Evolutionary conservation across 2,797 vertebrate species (phyloP).

Genomic region (Jordanella pulchra): DNA sequence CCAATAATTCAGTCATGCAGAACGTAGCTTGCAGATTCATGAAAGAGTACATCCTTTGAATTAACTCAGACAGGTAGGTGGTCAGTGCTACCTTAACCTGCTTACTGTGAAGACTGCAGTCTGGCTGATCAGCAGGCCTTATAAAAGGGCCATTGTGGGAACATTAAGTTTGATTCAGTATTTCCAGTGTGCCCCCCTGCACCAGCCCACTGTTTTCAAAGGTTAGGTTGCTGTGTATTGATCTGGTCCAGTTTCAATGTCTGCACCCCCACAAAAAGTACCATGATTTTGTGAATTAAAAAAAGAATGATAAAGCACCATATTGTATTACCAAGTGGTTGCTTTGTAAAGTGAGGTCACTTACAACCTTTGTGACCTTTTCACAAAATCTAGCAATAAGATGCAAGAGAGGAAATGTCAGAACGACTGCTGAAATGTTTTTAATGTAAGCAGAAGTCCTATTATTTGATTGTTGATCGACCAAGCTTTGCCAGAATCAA

Average conservation of each 20-base stretch:
- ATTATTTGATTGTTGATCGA: too few species aligned
- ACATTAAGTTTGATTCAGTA: background rate
- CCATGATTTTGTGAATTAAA: too few species aligned
- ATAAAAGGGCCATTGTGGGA: background rate
- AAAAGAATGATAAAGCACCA: too few species aligned
- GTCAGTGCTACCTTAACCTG: background rate
- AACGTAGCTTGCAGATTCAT: background rate
- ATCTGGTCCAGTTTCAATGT: background rate
- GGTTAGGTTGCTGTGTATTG: background rate
- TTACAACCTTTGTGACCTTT: too few species aligned
- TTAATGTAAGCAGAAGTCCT: too few species aligned
- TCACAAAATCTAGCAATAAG: too few species aligned
- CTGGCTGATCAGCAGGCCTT: background rate
- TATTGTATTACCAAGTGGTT: too few species aligned
- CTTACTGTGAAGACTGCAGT: background rate
- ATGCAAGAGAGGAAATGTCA: too few species aligned
- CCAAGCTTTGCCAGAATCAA: too few species aligned
- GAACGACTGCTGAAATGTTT: too few species aligned
- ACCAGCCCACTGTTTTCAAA: background rate
- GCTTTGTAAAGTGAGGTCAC: too few species aligned
- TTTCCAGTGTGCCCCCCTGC: background rate
- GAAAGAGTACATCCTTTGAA: conserved; percentile 1
- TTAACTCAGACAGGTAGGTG: conserved; percentile 1
- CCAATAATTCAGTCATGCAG: background rate
- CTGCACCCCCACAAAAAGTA: background rate